These are phyloP conservation scores for Acanthosoma haemorrhoidale DNA, from an alignment of 2,888 invertebrate species.

Conservation along the genomic window DNA sequence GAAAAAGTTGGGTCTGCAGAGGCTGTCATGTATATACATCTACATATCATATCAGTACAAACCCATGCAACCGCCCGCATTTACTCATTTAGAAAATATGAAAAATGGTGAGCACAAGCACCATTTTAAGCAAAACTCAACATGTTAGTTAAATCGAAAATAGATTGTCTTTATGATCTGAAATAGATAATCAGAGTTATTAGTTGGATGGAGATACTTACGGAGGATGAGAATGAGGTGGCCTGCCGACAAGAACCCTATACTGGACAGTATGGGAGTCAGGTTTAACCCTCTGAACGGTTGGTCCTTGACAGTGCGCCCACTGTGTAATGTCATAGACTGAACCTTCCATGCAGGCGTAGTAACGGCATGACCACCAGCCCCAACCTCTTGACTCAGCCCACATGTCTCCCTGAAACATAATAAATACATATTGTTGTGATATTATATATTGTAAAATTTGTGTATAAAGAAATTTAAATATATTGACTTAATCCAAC, in stretches of 20 bases:
- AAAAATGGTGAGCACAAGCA: too few relatives aligned
- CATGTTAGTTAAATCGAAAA: not conserved
- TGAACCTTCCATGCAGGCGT: constrained; percentile 92
- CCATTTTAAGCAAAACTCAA: too few relatives aligned
- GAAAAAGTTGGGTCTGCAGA: too few relatives aligned
- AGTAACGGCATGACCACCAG: constrained; percentile 93
- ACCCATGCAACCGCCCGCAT: too few relatives aligned
- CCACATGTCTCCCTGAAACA: constrained; percentile 83
- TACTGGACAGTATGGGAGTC: constrained; percentile 89
- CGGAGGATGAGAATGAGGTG: constrained; percentile 36
- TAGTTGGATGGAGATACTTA: constrained; percentile 9
- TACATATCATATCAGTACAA: too few relatives aligned
- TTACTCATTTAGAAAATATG: too few relatives aligned
- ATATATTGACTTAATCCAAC: too few relatives aligned
- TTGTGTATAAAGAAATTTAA: too few relatives aligned
- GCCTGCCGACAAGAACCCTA: constrained; percentile 66
- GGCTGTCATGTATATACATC: too few relatives aligned
- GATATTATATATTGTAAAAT: too few relatives aligned
- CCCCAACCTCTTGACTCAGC: constrained; percentile 87
- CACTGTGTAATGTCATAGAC: constrained; percentile 95
- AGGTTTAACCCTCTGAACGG: constrained; percentile 74
- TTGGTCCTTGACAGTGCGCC: constrained; percentile 87
- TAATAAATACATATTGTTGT: too few relatives aligned
- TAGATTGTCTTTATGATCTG: not conserved
- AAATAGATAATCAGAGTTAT: not conserved